Conservation (phyloP, 2,113 vertebrate genomes). For the Prionailurus viverrinus region DNA sequence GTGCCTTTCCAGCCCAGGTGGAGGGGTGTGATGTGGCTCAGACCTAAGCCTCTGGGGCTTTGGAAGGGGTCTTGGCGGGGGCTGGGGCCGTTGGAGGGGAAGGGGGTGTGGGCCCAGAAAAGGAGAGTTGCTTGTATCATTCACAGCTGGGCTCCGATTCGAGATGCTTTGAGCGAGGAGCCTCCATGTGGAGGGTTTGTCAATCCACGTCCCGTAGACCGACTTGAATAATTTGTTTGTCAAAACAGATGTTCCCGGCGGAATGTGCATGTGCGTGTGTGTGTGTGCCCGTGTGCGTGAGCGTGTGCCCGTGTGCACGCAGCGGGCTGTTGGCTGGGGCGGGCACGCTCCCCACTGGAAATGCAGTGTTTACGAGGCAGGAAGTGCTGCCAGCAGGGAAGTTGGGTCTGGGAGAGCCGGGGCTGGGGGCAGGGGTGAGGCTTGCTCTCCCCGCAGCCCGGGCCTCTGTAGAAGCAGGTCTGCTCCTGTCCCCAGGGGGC, state of each 20-base stretch:
- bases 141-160: not conserved
- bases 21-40: not conserved
- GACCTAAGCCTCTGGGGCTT: not conserved
- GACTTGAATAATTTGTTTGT: constrained; percentile 35
- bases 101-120: not conserved
- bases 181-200: not conserved
- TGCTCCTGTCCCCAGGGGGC: not conserved
- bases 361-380: not conserved
- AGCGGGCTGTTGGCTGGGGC: not conserved
- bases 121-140: not conserved
- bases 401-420: not conserved
- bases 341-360: not conserved
- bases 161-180: rapidly evolving
- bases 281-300: rapidly evolving
- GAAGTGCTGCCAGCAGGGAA: not conserved
- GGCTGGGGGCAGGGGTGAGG: not conserved
- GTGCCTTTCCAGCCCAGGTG: not conserved
- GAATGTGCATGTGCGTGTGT: not conserved
- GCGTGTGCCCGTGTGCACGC: not conserved
- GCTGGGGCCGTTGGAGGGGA: not conserved
- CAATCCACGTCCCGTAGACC: not conserved
- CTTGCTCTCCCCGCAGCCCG: not conserved
- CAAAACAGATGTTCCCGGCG: not conserved
- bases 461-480: not conserved
- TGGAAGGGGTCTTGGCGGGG: not conserved